phyloP scores from a whole-genome alignment of 2,888 invertebrate genomes.

The Heteromyza rotundicornis region DNA sequence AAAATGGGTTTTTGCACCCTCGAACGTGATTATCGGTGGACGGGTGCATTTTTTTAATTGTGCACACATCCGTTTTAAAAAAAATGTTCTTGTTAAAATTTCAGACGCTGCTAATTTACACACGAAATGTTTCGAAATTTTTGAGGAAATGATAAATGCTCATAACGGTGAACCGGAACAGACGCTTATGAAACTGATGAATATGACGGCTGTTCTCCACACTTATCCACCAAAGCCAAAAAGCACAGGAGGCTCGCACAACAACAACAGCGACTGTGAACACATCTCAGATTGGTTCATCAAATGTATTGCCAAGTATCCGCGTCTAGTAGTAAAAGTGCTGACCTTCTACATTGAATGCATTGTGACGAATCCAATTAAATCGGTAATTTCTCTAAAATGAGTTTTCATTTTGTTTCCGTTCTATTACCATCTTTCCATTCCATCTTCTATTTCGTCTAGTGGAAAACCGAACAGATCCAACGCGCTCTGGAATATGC shows the following conservation, averaged over 20 bases:
- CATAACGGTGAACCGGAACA: conserved; percentile 59
- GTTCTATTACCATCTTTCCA: too few species aligned
- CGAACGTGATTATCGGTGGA: neutral
- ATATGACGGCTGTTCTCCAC: conserved; percentile 54
- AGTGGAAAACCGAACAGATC: conserved; percentile 55
- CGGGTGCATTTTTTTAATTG: too few species aligned
- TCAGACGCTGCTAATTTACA: conserved; percentile 55
- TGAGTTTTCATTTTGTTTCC: neutral
- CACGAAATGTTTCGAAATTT: conserved; percentile 55
- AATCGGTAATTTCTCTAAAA: conserved; percentile 39
- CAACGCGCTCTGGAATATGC: conserved; percentile 58
- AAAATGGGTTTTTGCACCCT: neutral
- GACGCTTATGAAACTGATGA: conserved; percentile 55
- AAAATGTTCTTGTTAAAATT: too few species aligned
- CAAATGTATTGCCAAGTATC: conserved; percentile 53
- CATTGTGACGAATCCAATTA: conserved; percentile 54
- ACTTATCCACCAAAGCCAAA: conserved; percentile 40
- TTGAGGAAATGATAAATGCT: conserved; percentile 55
- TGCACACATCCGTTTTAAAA: too few species aligned
- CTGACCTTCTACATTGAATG: conserved; percentile 54
- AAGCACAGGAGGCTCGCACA: conserved; percentile 21
- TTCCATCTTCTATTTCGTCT: too few species aligned
- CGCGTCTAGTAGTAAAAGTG: conserved; percentile 48
- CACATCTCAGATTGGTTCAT: conserved; percentile 62
- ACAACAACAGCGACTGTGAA: conserved; percentile 40